Percentiles rank a stretch among this genome's conserved stretches.
Evolutionary conservation across 2,797 vertebrate species (phyloP).

Genomic region (Myotis daubentonii): DNA sequence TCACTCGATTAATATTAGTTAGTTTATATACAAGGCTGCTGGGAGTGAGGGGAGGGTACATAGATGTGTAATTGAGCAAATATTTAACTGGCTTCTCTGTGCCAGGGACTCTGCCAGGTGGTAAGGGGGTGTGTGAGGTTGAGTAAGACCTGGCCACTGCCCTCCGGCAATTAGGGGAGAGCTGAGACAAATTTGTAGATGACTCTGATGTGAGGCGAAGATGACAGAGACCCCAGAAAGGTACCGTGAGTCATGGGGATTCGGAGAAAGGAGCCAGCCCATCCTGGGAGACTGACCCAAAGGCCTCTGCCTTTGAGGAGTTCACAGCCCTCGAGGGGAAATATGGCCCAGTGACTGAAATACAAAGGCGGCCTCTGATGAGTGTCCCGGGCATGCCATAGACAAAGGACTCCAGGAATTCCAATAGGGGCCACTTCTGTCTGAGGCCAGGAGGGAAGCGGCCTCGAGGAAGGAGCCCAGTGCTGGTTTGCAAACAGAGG

Average conservation of each 20-base stretch:
- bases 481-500: constrained; percentile 52
- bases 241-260: constrained; percentile 59
- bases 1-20: constrained; percentile 50
- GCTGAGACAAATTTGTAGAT: constrained; percentile 57
- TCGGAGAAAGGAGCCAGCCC: constrained; percentile 18
- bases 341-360: background rate
- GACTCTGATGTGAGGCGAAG: constrained; percentile 48
- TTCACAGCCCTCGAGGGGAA: background rate
- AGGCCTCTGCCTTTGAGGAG: background rate
- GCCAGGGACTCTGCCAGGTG: constrained; percentile 72
- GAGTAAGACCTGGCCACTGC: constrained; percentile 66
- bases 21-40: constrained; percentile 45
- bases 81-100: constrained; percentile 77
- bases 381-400: constrained; percentile 62
- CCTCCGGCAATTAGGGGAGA: background rate
- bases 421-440: constrained; percentile 32
- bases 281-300: background rate
- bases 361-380: constrained; percentile 65
- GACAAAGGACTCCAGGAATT: constrained; percentile 75
- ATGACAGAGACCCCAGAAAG: constrained; percentile 62
- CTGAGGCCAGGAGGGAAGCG: background rate
- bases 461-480: background rate
- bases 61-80: constrained; percentile 76
- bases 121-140: constrained; percentile 43
- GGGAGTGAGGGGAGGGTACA: background rate